A percentile compares a stretch with the other conserved stretches of the same genome.
These are phyloP conservation scores for Epiblema foenella DNA, from an alignment of 2,888 invertebrate species.

Conservation along the genomic window DNA sequence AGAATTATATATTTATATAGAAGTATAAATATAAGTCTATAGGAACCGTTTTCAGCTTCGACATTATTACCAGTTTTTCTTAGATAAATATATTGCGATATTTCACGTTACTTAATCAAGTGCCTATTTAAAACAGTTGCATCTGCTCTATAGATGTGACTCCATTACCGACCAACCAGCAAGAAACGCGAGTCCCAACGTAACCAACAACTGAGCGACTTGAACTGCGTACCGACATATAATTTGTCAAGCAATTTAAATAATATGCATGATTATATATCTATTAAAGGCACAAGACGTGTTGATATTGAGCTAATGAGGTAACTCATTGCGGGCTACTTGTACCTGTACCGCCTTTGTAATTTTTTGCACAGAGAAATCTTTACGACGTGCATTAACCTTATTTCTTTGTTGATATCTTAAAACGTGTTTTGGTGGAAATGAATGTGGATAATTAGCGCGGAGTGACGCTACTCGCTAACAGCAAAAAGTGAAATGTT, in stretches of 20 bases:
- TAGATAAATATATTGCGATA: no score
- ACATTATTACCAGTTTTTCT: no score
- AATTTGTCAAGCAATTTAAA: slow-evolving; percentile 84
- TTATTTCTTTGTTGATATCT: slow-evolving; percentile 37
- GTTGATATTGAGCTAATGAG: slow-evolving; percentile 82
- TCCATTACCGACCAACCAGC: slow-evolving; percentile 62
- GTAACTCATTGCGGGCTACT: slow-evolving; percentile 59
- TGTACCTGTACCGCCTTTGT: slow-evolving; percentile 56
- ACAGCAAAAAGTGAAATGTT: not conserved
- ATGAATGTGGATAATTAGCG: slow-evolving; percentile 20
- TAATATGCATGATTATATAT: slow-evolving; percentile 83
- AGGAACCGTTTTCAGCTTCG: no score
- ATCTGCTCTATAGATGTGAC: slow-evolving; percentile 59
- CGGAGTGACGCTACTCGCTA: not conserved
- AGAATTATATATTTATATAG: no score
- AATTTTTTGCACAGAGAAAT: slow-evolving; percentile 61
- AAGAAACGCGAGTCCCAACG: slow-evolving; percentile 78
- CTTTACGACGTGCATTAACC: slow-evolving; percentile 38
- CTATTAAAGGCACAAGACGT: slow-evolving; percentile 80
- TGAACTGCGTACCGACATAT: slow-evolving; percentile 76
- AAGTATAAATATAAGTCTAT: no score
- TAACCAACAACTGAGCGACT: slow-evolving; percentile 77
- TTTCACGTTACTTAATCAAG: no score
- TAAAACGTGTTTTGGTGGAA: slow-evolving; percentile 27
- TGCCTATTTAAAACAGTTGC: slow-evolving; percentile 43